These are phyloP conservation scores for Pholis gunnellus DNA, from an alignment of 2,113 vertebrate genomes.

Conservation along the genomic window DNA sequence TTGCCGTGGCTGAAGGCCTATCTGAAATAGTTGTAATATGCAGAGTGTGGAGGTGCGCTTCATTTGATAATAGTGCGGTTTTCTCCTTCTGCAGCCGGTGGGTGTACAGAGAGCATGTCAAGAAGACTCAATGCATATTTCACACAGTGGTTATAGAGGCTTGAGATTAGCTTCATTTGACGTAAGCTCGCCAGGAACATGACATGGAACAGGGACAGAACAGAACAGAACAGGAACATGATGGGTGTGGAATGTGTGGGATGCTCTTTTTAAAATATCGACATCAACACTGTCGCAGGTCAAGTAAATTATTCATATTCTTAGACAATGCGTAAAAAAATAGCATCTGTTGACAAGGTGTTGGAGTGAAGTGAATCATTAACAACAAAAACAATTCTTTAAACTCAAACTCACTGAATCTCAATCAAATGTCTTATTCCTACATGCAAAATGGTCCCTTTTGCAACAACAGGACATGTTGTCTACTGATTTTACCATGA, in stretches of 20 bases:
- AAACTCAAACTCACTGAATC: background rate
- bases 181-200: slow-evolving; percentile 2
- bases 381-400: background rate
- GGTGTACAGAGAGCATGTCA: background rate
- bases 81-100: background rate
- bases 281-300: background rate
- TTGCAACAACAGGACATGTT: background rate
- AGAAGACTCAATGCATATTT: slow-evolving; percentile 36
- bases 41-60: slow-evolving; percentile 21
- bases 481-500: slow-evolving; percentile 1
- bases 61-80: slow-evolving; percentile 20
- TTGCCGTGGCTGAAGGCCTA: slow-evolving; percentile 39
- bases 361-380: background rate
- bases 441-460: background rate
- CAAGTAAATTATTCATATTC: slow-evolving; percentile 5
- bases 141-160: slow-evolving; percentile 29
- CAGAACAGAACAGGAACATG: slow-evolving; percentile 21
- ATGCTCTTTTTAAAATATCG: background rate
- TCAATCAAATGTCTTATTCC: background rate
- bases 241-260: background rate
- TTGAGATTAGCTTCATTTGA: slow-evolving; percentile 38
- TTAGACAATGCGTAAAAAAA: slow-evolving; percentile 11
- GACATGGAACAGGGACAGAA: too few species aligned
- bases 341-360: background rate
- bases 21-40: slow-evolving; percentile 47